Conservation (phyloP, 2,888 invertebrate genomes). For the Brassicogethes aeneus region DNA sequence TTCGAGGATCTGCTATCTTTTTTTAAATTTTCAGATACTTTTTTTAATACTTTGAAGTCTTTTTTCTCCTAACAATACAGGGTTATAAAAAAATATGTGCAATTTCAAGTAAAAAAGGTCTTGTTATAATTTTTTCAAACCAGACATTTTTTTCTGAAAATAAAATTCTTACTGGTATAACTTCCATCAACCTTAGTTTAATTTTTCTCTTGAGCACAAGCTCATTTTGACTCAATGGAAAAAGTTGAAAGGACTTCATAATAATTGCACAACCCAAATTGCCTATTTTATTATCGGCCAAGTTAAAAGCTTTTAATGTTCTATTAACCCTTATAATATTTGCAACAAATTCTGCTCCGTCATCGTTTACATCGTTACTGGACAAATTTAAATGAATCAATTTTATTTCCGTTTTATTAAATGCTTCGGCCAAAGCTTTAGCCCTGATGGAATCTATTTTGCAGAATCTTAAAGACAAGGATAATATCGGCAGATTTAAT, state of each 20-base stretch:
- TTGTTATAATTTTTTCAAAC: too few species aligned
- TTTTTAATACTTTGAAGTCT: not conserved
- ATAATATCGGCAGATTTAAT: conserved; percentile 22
- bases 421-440: conserved; percentile 25
- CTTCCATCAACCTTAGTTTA: not conserved
- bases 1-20: not conserved
- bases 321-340: conserved; percentile 32
- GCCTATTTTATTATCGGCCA: conserved; percentile 31
- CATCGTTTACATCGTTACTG: conserved; percentile 33
- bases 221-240: conserved; percentile 31
- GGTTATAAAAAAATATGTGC: too few species aligned
- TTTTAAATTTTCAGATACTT: not conserved
- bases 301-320: conserved; percentile 24
- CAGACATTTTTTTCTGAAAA: too few species aligned
- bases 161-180: not conserved
- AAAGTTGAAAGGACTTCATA: conserved; percentile 24
- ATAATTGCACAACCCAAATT: conserved; percentile 22
- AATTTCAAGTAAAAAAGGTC: too few species aligned
- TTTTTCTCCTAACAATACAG: not conserved
- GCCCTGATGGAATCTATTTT: conserved; percentile 28
- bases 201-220: conserved; percentile 23
- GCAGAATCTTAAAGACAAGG: conserved; percentile 32
- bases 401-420: conserved; percentile 19
- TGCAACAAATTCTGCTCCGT: conserved; percentile 28
- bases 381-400: conserved; percentile 34